Percentiles rank a stretch among this genome's conserved stretches.
phyloP scores from a whole-genome alignment of 2,888 invertebrate genomes.

The Netelia melanura region DNA sequence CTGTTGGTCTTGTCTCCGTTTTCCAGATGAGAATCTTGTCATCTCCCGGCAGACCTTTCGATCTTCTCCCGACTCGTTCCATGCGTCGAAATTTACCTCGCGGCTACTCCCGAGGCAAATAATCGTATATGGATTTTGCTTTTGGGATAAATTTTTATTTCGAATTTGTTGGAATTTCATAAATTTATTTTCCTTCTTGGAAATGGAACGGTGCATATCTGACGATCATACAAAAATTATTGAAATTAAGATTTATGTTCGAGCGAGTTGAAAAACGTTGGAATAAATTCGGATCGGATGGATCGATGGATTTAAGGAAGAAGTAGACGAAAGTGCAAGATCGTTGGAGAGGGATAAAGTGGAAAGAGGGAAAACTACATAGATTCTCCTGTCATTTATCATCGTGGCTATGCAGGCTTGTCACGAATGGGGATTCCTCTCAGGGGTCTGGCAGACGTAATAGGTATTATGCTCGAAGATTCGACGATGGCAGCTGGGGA shows the following conservation, averaged over 20 bases:
- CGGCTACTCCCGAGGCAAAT: neutral
- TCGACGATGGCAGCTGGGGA: slow-evolving; percentile 57
- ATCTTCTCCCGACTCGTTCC: neutral
- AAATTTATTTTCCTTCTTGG: too few species aligned
- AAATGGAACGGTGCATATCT: too few species aligned
- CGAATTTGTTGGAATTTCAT: too few species aligned
- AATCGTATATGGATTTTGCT: neutral
- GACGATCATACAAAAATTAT: too few species aligned
- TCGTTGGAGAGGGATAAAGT: slow-evolving; percentile 33
- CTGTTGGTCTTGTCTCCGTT: slow-evolving; percentile 56
- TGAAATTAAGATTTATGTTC: too few species aligned
- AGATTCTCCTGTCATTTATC: slow-evolving; percentile 76
- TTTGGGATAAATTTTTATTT: neutral
- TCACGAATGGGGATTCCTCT: slow-evolving; percentile 69
- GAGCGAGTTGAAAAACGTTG: neutral
- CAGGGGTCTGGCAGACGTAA: slow-evolving; percentile 72
- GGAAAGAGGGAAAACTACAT: slow-evolving; percentile 53
- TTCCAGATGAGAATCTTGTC: slow-evolving; percentile 32
- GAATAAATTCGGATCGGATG: slow-evolving; percentile 27
- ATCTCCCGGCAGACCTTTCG: slow-evolving; percentile 31
- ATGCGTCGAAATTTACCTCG: neutral
- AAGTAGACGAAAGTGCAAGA: slow-evolving; percentile 24
- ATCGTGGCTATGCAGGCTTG: slow-evolving; percentile 70
- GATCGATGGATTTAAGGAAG: slow-evolving; percentile 39
- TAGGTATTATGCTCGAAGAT: slow-evolving; percentile 74